Conservation (phyloP, 1,140 invertebrate species). For the Drosophila nebulosa region DNA sequence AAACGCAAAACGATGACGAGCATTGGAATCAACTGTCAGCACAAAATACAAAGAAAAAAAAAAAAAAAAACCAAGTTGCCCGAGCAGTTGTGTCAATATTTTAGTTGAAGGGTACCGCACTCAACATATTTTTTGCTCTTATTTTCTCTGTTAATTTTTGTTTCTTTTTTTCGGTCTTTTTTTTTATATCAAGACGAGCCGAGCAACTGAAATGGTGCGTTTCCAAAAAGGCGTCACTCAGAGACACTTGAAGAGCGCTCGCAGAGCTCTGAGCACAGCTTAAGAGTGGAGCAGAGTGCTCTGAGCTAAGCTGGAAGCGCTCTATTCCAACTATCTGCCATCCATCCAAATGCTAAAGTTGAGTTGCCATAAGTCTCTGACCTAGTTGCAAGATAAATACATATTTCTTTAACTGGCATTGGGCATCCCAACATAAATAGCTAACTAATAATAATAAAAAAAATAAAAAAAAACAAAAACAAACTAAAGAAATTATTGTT, state of each 20-base stretch:
- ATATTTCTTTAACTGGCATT: constrained; percentile 32
- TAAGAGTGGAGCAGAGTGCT: constrained; percentile 2
- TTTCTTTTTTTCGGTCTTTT: too few species aligned
- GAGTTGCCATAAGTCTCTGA: not conserved
- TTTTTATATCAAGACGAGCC: not conserved
- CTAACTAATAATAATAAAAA: not conserved
- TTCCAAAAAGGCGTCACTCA: not conserved
- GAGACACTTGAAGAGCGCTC: not conserved
- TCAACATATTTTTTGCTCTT: constrained; percentile 24
- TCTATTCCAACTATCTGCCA: not conserved
- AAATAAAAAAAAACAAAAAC: not conserved
- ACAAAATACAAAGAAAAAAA: constrained; percentile 1
- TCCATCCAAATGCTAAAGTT: constrained; percentile 2
- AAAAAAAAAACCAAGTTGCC: not conserved
- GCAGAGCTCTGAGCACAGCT: too few species aligned
- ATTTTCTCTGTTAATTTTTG: too few species aligned
- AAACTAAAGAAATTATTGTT: not conserved
- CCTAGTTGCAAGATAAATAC: constrained; percentile 16
- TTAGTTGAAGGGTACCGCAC: constrained; percentile 57
- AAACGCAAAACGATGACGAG: not conserved
- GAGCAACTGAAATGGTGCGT: not conserved
- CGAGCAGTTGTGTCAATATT: constrained; percentile 55
- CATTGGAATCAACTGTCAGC: constrained; percentile 5
- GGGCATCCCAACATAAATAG: constrained; percentile 1
- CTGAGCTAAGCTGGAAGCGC: not conserved